Conservation (phyloP, 2,888 invertebrate genomes). For the Dryadula phaetusa region DNA sequence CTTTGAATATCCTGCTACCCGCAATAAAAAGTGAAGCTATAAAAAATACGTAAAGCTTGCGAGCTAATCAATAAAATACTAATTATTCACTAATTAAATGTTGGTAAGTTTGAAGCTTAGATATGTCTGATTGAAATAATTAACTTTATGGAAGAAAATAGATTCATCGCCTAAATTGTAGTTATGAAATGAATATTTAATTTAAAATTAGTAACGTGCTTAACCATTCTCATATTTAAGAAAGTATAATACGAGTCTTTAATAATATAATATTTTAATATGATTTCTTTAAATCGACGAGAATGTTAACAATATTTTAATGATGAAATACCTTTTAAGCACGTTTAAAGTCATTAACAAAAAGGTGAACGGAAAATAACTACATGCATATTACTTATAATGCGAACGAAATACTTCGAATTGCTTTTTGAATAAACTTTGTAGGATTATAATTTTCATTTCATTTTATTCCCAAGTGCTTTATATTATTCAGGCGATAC, state of each 20-base stretch:
- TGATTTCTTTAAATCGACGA: no score
- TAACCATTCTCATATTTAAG: not conserved
- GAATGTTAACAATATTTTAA: no score
- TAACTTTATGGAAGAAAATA: not conserved
- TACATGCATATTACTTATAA: not conserved
- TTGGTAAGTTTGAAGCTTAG: not conserved
- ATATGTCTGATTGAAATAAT: not conserved
- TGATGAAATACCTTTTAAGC: no score
- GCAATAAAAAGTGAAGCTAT: no score
- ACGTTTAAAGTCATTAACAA: not conserved
- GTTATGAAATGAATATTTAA: no score
- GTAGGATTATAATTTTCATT: not conserved
- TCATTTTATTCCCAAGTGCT: not conserved
- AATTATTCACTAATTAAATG: not conserved
- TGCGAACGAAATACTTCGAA: not conserved
- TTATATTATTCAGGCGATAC: not conserved
- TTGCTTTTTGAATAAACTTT: not conserved
- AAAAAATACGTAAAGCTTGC: no score
- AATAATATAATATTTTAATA: no score
- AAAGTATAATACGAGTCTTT: not conserved
- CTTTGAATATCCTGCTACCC: no score
- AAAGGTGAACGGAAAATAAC: not conserved
- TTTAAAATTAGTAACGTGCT: no score
- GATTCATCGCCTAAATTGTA: not conserved
- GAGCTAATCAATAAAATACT: no score